Percentiles rank a stretch among this genome's conserved stretches.
Conservation (phyloP, 2,888 invertebrate genomes). For the Drosophila suboccidentalis region DNA sequence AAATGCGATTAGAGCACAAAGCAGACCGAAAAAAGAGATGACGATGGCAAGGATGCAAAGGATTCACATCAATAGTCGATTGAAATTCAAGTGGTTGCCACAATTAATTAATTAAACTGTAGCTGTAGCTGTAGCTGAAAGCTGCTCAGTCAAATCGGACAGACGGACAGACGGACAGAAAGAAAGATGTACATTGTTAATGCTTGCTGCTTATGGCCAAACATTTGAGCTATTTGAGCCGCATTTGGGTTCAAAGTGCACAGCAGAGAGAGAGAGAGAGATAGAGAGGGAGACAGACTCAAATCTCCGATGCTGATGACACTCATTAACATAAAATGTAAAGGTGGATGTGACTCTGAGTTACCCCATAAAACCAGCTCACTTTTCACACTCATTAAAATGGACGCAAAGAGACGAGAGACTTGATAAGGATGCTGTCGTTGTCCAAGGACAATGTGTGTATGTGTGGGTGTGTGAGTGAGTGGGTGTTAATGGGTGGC, state of each 20-base stretch:
- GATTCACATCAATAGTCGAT: slow-evolving; percentile 49
- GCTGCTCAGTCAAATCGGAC: slow-evolving; percentile 32
- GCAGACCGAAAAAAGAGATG: background rate
- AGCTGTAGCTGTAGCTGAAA: slow-evolving; percentile 22
- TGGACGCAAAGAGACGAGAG: slow-evolving; percentile 38
- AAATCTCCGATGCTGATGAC: slow-evolving; percentile 69
- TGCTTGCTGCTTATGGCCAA: slow-evolving; percentile 30
- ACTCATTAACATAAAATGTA: slow-evolving; percentile 77
- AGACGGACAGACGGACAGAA: slow-evolving; percentile 12
- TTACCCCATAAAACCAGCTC: slow-evolving; percentile 72
- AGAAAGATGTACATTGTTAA: slow-evolving; percentile 43
- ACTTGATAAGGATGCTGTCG: slow-evolving; percentile 49
- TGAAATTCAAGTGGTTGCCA: slow-evolving; percentile 74
- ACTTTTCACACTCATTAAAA: slow-evolving; percentile 81
- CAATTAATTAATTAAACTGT: slow-evolving; percentile 70
- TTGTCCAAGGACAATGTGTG: slow-evolving; percentile 52
- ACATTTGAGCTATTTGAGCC: slow-evolving; percentile 39
- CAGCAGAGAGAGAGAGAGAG: slow-evolving; percentile 3
- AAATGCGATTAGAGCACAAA: slow-evolving; percentile 69
- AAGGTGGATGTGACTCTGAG: slow-evolving; percentile 54
- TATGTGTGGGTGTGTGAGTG: slow-evolving; percentile 7
- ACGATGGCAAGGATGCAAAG: slow-evolving; percentile 25
- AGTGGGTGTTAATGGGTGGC: slow-evolving; percentile 34
- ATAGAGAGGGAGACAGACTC: slow-evolving; percentile 35
- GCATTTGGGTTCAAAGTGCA: slow-evolving; percentile 55